Base-by-base conservation (phyloP, 2,888 invertebrate species). In the Caradrina clavipalpis region DNA sequence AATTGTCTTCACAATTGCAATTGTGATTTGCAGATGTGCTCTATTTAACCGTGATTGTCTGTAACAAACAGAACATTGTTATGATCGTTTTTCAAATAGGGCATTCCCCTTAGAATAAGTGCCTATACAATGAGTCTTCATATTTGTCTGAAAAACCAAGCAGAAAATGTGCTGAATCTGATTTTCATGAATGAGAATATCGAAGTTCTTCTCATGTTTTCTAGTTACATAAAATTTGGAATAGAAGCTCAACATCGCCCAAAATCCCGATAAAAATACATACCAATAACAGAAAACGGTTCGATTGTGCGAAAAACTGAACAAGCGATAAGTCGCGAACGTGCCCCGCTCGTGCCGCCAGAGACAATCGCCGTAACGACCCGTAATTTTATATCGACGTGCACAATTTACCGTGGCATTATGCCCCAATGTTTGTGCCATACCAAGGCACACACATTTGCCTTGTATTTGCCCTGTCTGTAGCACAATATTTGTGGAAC, bases 401-500 rank as follows among this genome's bases (percentile, higher is more conserved):
- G 89, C 72, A 80, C 85, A 83, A 83, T 91, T 91, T 88, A 86
- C 88, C 87, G 85, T 88, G 82, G 84, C 81, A 90, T 93, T 91
- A 92, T 92, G 85, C 85, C 90, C 90, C 92, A 88, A 91, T 93
- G 91, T 94, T 95, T 94, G 93, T 90, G 86, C 89, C 87, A 89
- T 88, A 90, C 81, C 58, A 82, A 71, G 69, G 81, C 73, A 81
- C 59, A 84, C 84, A 84, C 90, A 92, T 93, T 93, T 89, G 85
- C 87, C 88, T 89, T 87, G 93, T 95, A 95, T 96, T 95, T 96
- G 93, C 91, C 85, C 87, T 92, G 92, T 90, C 89, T 91, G 91
- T 92, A 92, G 87, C 86, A 93, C 94, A 96, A 96, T 96, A 96
- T 96, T 95, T 96, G 95, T 90, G 80, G 95, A 95, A 95, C 95